A percentile compares a stretch with the other conserved stretches of the same genome.
Conservation (phyloP, 2,888 invertebrate species). For the Hypercompe scribonia region DNA sequence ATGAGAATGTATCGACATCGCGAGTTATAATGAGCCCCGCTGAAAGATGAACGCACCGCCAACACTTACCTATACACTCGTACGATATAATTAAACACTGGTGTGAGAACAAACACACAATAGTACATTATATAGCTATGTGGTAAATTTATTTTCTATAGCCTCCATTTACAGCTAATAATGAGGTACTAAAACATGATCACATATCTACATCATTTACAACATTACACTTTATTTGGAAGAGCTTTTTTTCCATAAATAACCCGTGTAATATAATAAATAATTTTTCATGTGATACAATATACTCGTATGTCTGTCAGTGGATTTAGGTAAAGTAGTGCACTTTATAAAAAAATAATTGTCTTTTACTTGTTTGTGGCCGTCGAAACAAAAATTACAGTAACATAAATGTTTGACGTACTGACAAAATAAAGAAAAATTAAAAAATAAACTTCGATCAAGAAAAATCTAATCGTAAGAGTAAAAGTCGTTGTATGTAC, state of each 20-base stretch:
- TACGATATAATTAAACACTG: constrained; percentile 15
- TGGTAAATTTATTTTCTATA: not conserved
- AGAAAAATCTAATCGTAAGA: not conserved
- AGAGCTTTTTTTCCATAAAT: too few relatives aligned
- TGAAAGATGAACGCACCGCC: constrained; percentile 21
- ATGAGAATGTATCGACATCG: constrained; percentile 33
- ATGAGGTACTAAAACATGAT: not conserved
- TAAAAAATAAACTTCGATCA: not conserved
- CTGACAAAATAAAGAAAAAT: not conserved
- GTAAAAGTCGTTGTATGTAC: not conserved
- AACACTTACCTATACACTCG: not conserved
- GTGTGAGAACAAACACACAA: not conserved
- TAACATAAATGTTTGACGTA: not conserved
- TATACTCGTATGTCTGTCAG: too few relatives aligned
- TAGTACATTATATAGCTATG: not conserved
- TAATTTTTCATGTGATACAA: too few relatives aligned
- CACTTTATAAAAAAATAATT: not conserved
- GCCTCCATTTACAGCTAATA: not conserved
- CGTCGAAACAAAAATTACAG: not conserved
- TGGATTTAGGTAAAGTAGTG: too few relatives aligned
- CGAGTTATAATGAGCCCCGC: constrained; percentile 30
- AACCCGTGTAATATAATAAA: too few relatives aligned
- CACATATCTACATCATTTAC: not conserved
- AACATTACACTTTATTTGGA: not conserved
- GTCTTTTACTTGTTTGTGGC: not conserved